A percentile compares a stretch with the other conserved stretches of the same genome.
phyloP scores from a whole-genome alignment of 37 sponge, comb jelly and placozoan genomes.

The Chondrosia reniformis region DNA sequence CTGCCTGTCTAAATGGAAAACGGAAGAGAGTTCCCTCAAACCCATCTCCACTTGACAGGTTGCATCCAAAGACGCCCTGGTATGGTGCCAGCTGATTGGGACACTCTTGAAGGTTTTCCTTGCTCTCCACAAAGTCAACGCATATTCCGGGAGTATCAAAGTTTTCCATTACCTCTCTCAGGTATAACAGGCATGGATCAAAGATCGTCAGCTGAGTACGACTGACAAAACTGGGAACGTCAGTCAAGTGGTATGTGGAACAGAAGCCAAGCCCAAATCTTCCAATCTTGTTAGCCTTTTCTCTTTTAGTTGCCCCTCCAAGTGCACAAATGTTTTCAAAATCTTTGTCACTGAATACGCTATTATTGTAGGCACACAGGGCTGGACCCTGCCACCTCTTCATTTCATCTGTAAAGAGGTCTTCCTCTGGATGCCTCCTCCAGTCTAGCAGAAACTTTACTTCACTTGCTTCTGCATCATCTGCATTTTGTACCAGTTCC shows the following conservation, averaged over 20 bases:
- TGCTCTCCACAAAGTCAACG: constrained; percentile 16
- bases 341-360: constrained; percentile 65
- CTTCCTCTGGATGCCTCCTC: constrained; percentile 41
- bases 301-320: constrained; percentile 65
- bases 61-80: constrained; percentile 32
- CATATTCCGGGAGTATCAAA: constrained; percentile 54
- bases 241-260: constrained; percentile 72
- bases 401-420: constrained; percentile 51
- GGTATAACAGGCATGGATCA: constrained; percentile 65
- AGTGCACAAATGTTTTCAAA: constrained; percentile 70
- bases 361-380: constrained; percentile 66
- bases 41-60: neutral
- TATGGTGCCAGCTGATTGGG: constrained; percentile 59
- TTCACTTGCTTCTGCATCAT: constrained; percentile 77
- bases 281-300: constrained; percentile 66
- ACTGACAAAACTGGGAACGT: constrained; percentile 86
- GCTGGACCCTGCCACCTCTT: constrained; percentile 85
- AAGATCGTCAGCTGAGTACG: constrained; percentile 66
- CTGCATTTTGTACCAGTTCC: constrained; percentile 88
- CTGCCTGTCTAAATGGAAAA: constrained; percentile 60
- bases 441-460: constrained; percentile 78
- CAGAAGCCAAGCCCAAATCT: constrained; percentile 85
- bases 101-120: neutral
- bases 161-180: neutral
- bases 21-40: constrained; percentile 68